Conservation (phyloP, 2,113 vertebrate species). For the Psettodes erumei region DNA sequence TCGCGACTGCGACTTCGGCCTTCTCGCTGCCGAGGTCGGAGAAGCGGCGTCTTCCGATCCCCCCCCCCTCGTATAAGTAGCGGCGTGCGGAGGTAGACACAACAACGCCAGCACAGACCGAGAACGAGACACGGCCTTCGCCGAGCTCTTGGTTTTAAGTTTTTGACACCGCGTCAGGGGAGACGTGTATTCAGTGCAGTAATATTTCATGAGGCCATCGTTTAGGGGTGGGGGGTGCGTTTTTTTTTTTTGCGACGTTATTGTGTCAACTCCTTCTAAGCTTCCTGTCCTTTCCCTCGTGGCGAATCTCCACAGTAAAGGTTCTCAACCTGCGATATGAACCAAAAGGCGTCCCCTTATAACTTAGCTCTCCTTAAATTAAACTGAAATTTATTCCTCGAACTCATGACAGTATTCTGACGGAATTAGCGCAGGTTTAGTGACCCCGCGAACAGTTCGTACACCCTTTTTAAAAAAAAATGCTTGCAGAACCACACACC, state of each 20-base stretch:
- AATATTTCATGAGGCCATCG: neutral
- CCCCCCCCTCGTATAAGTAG: slow-evolving; percentile 2
- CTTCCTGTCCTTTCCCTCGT: neutral
- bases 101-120: slow-evolving; percentile 48
- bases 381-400: slow-evolving; percentile 3
- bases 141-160: neutral
- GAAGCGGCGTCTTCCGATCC: slow-evolving; percentile 14
- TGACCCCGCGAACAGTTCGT: slow-evolving; percentile 28
- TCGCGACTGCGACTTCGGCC: slow-evolving; percentile 15
- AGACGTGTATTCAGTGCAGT: neutral
- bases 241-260: slow-evolving; percentile 33
- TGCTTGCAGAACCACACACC: slow-evolving; percentile 55
- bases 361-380: neutral
- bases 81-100: slow-evolving; percentile 20
- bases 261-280: slow-evolving; percentile 26
- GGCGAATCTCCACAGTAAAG: neutral
- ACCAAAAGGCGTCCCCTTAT: neutral
- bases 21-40: too few species aligned
- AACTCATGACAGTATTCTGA: slow-evolving; percentile 13
- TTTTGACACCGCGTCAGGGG: neutral
- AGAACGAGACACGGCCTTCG: neutral
- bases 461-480: slow-evolving; percentile 40
- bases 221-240: too few species aligned
- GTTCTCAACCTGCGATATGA: slow-evolving; percentile 33
- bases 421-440: slow-evolving; percentile 39